Base-by-base conservation (phyloP, 2,113 vertebrate genomes). In the Motacilla alba region DNA sequence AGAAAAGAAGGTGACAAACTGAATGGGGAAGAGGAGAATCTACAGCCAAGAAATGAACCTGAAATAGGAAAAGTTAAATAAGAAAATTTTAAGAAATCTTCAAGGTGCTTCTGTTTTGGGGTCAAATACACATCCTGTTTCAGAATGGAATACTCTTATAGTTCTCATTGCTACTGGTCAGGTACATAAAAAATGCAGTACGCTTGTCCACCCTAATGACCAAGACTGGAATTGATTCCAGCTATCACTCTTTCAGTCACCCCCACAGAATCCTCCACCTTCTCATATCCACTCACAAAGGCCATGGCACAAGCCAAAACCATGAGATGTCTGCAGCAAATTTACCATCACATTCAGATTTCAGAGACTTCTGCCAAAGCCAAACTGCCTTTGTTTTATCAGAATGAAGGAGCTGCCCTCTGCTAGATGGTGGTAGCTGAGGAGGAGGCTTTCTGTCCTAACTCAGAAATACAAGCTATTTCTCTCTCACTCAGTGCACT, bases 261-360 rank as follows among this genome's bases (percentile, higher is more conserved):
- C 9, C 10, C 53, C 1, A 2, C 26, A 77, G 46, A 53, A 90
- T 50, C 68, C 13, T 30, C 52, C 0, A 0, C 22, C 21, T 59
- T 73, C 68, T 77, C 30, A 13, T 7, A 60, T 74, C 12, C 15
- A 33, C 5, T 7, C 5, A 33, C 52, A 68, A 47, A 83, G 21
- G 9, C 59, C 4, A 0, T 49, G 43, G 39, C 35, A 67, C 56
- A 78, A 84, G 24, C n/a, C 52, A 67, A 89, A 83, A 26, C 24
- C 15, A 1, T 13, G 43, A 31, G 17, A 78, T 1, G 1, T 63
- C 72, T 62, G 33, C 0, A 1, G 43, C 24, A 78, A 64, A 74
- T 86, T 47, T 62, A 14, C 43, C 35, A 5, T 86, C 47, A 4
- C 19, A 9, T 70, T 43, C 9, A 8, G 31, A 33, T 72, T 89